Base-by-base conservation (phyloP, 2,888 invertebrate species). In the Lepidocyrtoides sp. region DNA sequence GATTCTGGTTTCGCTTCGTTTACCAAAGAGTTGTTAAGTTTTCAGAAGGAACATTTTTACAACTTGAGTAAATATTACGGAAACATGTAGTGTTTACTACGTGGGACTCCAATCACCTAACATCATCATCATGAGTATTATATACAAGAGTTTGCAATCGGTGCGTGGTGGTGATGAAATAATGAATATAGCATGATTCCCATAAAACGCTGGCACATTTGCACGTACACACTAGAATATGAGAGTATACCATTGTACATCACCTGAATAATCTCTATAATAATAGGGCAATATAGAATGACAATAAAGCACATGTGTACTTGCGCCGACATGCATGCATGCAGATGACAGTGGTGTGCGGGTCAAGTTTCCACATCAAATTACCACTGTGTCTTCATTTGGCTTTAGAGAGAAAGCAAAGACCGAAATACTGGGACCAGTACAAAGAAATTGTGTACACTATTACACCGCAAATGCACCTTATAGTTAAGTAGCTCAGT, bases 311-410 rank as follows among this genome's bases (percentile, higher is more conserved):
- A 36, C 57, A 51, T 79, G 60, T 69, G 41, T 90, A 41, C 41
- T 26, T 48, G 54, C 60, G 12, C 17, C 57, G 8, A 88, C 29
- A 29, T 79, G 60, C 17, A 79, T 82, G 83, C 32, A 89, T 89
- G 32, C 32, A 60, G 69, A 75, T 89, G 89, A 83, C 82, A 57
- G 86, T 85, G 90, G 85, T 85, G 63, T 83, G 66, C 77, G 91
- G 91, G 91, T 91, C 91, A 91, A 91, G 91, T 91, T 91, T 91
- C 91, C 86, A 87, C 91, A 87, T 91, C 91, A 87, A 91, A 83
- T 91, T 91, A 91, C 91, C 82, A 10, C 48, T 87, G 69, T 60
- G 84, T 91, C 60, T 36, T 84, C 83, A 89, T 89, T 89, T 72
- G 75, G 51, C 60, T 89, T 89, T 82, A 57, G 83, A 63, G 79